Evolutionary conservation across 1,140 invertebrate genomes (phyloP), one percentile per base, ranked within the genome.

Genomic region (Trachymyrmex cornetzi): DNA sequence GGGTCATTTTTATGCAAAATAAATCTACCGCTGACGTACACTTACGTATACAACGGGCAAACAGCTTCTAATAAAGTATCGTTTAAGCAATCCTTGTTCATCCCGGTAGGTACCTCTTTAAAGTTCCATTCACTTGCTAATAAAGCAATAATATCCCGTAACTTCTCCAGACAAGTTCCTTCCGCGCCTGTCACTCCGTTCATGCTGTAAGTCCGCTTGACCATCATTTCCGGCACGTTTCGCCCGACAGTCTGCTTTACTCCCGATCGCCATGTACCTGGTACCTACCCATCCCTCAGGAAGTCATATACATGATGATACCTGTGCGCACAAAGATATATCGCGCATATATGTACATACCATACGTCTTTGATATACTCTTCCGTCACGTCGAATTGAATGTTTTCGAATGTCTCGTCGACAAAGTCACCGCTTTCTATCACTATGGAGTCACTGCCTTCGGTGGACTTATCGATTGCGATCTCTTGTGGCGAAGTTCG

Each of bases 171-270:
- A 82, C 80, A 82, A 59, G 67, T 74, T 84, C 69, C 55, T 74
- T 84, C 80, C 69, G 80, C 67, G 48, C 48, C 77, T 81, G 77
- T 75, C 80, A 75, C 80, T 84, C 55, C 44, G 44, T 16, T 75
- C 80, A 57, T 55, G 53, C 55, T 34, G 69, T 30, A 84, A 44
- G 69, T 53, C 27, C 38, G 80, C 80, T 84, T 84, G 80, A 84
- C 80, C 80, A 84, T 84, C 80, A 75, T 84, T 84, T 84, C 80
- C 80, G 80, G 38, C 69, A 19, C 59, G 69, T 75, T 84, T 84
- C 80, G 44, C 55, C 61, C 55, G 24, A 48, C 80, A 67, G 66
- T 38, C 55, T 22, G 55, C 80, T 82, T 61, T 61, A 82, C 80
- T 80, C 77, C 67, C 80, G 80, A 84, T 84, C 80, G 38, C 34